Evolutionary conservation across 2,797 vertebrate genomes (phyloP), one percentile per base, ranked within the genome.

Genomic region (Poeciliopsis infans): DNA sequence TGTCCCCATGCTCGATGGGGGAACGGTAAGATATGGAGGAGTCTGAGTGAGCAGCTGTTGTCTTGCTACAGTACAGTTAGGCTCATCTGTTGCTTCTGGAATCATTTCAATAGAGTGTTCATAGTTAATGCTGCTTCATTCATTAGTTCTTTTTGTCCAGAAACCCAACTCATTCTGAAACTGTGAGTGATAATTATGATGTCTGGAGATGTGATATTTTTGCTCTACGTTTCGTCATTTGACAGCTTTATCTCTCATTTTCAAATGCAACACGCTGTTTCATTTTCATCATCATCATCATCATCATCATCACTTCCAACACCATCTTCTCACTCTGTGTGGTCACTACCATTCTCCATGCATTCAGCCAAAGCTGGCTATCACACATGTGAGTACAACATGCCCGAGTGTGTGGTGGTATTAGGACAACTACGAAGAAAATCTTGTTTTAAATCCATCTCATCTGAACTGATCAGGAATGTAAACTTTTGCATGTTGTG

Each of bases 341-440:
- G 66, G 75, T 57, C 86, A n/a, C 39, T 70, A 72, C 85, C 70
- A 45, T 79, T 45, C 87, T 87, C 61, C 85, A 87, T 87, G 84
- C 75, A n/a, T 46, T 79, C 88, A 96, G 95, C 94, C 87, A 96
- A 96, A 82, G 92, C 95, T 79, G 95, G 94, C 41, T 96, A 95
- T 85, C 95, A 96, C 78, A 93, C 94, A 5, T 64, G 95, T 96
- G 89, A 96, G 95, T 95, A 81, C 51, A 11, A 2, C 3, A 55
- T 72, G 16, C 25, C n/a, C 77, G 75, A 70, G 33, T 45, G 18
- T 45, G n/a, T 75, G 51, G 16, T 12, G 51, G 23, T 47, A 6
- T 11, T 68, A 33, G 23, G 61, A 76, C 20, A 31, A 36, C 8
- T 2, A 12, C 16, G 23, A 10, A 23, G 25, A 23, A 12, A n/a